Percentiles rank a stretch among this genome's conserved stretches.
These are phyloP conservation scores for Hyposmocoma kahamanoa DNA, from an alignment of 1,140 invertebrate genomes.

Conservation along the genomic window DNA sequence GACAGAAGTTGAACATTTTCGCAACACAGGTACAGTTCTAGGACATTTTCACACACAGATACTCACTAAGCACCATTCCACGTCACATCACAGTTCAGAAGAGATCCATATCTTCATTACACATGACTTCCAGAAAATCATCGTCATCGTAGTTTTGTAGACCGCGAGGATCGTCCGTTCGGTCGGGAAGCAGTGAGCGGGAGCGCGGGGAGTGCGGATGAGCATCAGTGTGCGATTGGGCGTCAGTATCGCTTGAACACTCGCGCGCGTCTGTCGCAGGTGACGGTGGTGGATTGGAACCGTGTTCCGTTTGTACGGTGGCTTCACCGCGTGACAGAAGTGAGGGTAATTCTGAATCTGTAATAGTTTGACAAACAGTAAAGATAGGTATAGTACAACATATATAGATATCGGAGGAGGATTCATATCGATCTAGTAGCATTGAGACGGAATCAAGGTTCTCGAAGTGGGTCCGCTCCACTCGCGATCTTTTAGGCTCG, in stretches of 20 bases:
- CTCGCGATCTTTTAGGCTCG: too few relatives aligned
- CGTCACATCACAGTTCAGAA: constrained; percentile 64
- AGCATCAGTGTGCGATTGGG: constrained; percentile 46
- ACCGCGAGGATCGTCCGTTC: constrained; percentile 24
- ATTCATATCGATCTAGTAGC: too few relatives aligned
- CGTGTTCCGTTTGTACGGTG: constrained; percentile 51
- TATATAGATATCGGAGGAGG: too few relatives aligned
- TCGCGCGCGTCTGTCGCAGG: constrained; percentile 84
- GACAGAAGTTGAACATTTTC: too few relatives aligned
- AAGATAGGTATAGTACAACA: too few relatives aligned
- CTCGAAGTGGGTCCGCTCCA: too few relatives aligned
- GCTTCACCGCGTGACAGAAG: constrained; percentile 56
- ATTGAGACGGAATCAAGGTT: too few relatives aligned
- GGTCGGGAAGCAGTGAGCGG: constrained; percentile 17
- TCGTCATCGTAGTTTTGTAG: constrained; percentile 75
- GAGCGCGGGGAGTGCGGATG: constrained; percentile 18
- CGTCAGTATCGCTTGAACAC: constrained; percentile 78
- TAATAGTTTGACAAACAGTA: too few relatives aligned
- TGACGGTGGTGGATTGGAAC: constrained; percentile 84
- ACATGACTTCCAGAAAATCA: constrained; percentile 81
- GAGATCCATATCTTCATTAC: constrained; percentile 83
- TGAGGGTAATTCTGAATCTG: constrained; percentile 59
- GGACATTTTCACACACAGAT: too few relatives aligned
- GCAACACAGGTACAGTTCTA: too few relatives aligned
- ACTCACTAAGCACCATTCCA: too few relatives aligned